These are phyloP conservation scores for Callaeas wilsoni DNA, from an alignment of 2,113 vertebrate species.

Conservation along the genomic window DNA sequence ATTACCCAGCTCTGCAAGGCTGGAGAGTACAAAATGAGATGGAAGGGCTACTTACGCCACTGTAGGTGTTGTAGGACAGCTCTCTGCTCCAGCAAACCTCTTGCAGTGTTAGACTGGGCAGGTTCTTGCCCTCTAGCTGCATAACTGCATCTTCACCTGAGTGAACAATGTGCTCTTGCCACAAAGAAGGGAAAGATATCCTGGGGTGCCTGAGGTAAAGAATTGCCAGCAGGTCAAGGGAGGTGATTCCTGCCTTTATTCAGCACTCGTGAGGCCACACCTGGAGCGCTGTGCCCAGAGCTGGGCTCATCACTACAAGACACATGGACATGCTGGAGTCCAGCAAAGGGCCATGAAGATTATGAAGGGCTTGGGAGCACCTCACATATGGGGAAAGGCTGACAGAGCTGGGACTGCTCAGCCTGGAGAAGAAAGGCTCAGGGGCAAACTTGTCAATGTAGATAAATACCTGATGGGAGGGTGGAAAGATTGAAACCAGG, in stretches of 20 bases:
- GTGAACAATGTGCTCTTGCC: accelerated
- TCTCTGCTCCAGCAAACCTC: not conserved
- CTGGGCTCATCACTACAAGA: not conserved
- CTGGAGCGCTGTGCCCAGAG: not conserved
- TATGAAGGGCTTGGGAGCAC: not conserved
- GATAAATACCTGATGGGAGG: not conserved
- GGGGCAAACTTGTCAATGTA: not conserved
- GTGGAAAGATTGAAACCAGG: not conserved
- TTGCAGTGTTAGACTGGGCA: not conserved
- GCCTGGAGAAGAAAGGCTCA: not conserved
- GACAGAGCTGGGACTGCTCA: not conserved
- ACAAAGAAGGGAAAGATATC: accelerated
- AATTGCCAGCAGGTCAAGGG: not conserved
- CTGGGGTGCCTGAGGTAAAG: not conserved
- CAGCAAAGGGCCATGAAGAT: not conserved
- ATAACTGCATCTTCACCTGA: not conserved
- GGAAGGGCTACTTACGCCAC: not conserved
- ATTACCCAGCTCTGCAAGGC: not conserved
- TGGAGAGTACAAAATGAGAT: not conserved
- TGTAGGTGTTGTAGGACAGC: not conserved
- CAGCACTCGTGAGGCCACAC: not conserved
- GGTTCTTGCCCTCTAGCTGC: not conserved
- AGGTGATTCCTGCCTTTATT: not conserved
- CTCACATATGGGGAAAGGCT: not conserved
- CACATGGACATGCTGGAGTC: not conserved